Base-by-base conservation (phyloP, 2,113 vertebrate genomes). In the Gorsachius goisagi region DNA sequence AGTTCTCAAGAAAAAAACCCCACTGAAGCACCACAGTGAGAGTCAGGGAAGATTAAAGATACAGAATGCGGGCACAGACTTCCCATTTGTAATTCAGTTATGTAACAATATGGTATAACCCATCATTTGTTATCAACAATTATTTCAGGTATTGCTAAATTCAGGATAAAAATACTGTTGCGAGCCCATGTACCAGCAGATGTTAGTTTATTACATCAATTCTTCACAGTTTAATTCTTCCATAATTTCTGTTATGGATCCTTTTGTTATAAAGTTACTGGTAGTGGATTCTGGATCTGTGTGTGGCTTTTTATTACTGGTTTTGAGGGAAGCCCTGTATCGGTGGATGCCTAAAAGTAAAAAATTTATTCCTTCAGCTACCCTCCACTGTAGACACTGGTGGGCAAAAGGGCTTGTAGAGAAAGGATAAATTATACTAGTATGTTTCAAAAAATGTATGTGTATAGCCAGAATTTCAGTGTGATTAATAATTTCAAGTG, bases 131-230 rank as follows among this genome's bases (percentile, higher is more conserved):
- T 82, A n/a, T 5, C 52, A 32, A 11, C 17, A 24, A 3, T 35
- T 52, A 27, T 83, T 80, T 45, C 28, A 33, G 27, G 15, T 52
- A 27, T 21, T n/a, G 26, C 44, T 72, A 41, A 85, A 68, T 52
- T 32, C 6, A 18, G 64, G 63, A 12, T 39, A 35, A 39, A 71
- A 59, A 22, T 50, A 27, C 13, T 50, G 1, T 7, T 56, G 10
- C 0, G 2, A 68, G 33, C 21, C 30, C 16, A 0, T 2, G 26
- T 23, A 6, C 23, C 35, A 49, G 33, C 20, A 52, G 50, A 18
- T 60, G 22, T 19, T 32, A 23, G 24, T 55, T 78, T 24, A 12
- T 28, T 35, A 2, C 26, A 12, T 28, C 37, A 44, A 27, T 21
- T 47, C 26, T 47, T 2, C 21, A 32, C 35, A n/a, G 21, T 41